Base-by-base conservation (phyloP, 2,113 vertebrate genomes). In the Motacilla tschutschensis region DNA sequence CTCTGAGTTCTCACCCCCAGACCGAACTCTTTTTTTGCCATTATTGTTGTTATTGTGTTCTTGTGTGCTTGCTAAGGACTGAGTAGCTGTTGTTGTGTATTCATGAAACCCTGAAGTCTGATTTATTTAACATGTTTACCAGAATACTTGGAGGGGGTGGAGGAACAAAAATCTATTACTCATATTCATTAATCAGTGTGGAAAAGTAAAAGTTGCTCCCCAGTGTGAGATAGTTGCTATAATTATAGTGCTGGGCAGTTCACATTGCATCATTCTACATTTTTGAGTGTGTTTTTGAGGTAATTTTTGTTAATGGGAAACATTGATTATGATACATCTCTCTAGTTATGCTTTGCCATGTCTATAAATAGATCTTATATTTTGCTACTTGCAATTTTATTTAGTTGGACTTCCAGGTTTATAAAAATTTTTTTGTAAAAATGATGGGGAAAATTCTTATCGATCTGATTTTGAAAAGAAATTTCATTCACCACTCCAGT, bases 161-260 rank as follows among this genome's bases (percentile, higher is more conserved):
- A 35, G 36, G 64, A 90, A 81, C 78, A 84, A 31, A 85, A 86
- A 88, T 88, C 53, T 85, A 35, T 94, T 94, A 88, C 77, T 94
- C 85, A 87, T 83, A 87, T 58, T 76, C 79, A 83, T 94, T 93
- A 93, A 62, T 93, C 71, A 84, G 41, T 9, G 2, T 87, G 66
- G 60, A 89, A 93, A 95, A 94, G 72, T 70, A 87, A 66, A 69
- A 77, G 71, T 92, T 89, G 48, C 19, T 82, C 85, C 77, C 69
- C 47, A 53, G 44, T 79, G 71, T 71, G 82, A 84, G 63, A 62
- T 60, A 51, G 84, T 89, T 93, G 35, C 64, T 66, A 73, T 82
- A 90, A 95, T 95, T 92, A 78, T 21, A 67, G 46, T 79, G 26
- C 66, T 88, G 91, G 90, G 64, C 63, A 80, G 72, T 83, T 93